These are phyloP conservation scores for Zaprionus obscuricornis DNA, from an alignment of 2,888 invertebrate genomes.

Conservation along the genomic window DNA sequence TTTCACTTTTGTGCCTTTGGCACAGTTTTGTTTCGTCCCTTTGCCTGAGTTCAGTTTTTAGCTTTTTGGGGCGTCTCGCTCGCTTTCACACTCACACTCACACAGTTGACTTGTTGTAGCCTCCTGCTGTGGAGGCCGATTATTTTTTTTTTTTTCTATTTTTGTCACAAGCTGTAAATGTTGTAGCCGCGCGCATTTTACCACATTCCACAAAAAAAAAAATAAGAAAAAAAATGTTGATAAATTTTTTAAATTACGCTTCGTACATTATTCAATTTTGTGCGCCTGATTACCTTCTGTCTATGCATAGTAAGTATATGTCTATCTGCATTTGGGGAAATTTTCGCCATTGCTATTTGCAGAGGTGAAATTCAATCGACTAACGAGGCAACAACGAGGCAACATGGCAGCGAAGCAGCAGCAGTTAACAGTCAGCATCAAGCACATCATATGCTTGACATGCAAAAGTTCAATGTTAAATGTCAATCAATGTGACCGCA, in stretches of 20 bases:
- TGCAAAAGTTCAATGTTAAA: conserved; percentile 71
- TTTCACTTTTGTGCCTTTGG: conserved; percentile 37
- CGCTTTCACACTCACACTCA: too few species aligned
- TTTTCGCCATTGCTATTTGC: conserved; percentile 54
- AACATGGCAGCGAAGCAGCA: conserved; percentile 14
- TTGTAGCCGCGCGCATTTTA: conserved; percentile 16
- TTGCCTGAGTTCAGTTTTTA: neutral
- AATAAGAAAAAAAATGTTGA: too few species aligned
- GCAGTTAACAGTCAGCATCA: neutral
- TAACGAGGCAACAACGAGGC: conserved; percentile 4
- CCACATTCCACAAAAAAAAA: too few species aligned
- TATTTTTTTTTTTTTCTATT: neutral
- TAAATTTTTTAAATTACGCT: conserved; percentile 33
- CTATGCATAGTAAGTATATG: conserved; percentile 8
- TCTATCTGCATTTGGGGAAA: conserved; percentile 11
- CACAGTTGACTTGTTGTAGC: too few species aligned
- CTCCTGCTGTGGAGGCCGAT: conserved; percentile 13
- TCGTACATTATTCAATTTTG: conserved; percentile 42
- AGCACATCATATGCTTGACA: conserved; percentile 28
- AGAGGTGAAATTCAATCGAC: conserved; percentile 52
- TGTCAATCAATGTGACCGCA: conserved; percentile 64
- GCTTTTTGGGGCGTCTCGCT: conserved; percentile 7
- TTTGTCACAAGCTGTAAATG: conserved; percentile 7
- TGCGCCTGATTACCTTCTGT: conserved; percentile 39
- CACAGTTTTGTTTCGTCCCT: conserved; percentile 13